Conservation (phyloP, 2,113 vertebrate genomes). For the Serinus canaria region DNA sequence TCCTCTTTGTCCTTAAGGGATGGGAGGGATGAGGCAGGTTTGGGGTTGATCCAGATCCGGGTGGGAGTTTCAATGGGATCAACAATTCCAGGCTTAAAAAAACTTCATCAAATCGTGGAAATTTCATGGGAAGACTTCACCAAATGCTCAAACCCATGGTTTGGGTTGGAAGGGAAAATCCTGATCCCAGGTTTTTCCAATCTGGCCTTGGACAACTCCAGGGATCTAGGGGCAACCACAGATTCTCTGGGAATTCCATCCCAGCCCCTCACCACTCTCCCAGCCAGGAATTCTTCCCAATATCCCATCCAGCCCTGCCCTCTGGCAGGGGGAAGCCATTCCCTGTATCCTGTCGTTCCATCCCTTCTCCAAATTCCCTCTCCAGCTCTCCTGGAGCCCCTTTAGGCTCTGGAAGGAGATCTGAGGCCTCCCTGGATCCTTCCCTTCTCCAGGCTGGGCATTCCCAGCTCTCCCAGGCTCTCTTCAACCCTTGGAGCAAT, state of each 20-base stretch:
- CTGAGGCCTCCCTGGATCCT: not conserved
- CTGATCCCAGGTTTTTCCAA: not conserved
- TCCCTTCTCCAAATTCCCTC: fast-evolving
- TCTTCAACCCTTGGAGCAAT: not conserved
- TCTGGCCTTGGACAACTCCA: not conserved
- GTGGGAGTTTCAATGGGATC: not conserved
- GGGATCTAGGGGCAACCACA: not conserved
- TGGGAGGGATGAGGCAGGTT: not conserved
- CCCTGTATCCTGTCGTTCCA: not conserved
- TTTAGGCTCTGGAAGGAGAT: fast-evolving
- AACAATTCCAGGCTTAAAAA: not conserved
- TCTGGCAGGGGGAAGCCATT: not conserved
- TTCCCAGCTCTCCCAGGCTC: not conserved
- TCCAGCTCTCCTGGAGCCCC: not conserved
- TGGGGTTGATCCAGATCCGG: not conserved
- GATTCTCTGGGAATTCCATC: not conserved
- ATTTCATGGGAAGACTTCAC: not conserved
- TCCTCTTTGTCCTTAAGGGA: not conserved
- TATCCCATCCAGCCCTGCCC: not conserved
- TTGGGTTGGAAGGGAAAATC: not conserved
- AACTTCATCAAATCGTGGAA: not conserved
- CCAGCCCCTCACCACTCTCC: not conserved
- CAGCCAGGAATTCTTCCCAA: not conserved
- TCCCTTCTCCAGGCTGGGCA: not conserved
- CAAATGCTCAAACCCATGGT: not conserved